Base-by-base conservation (phyloP, 2,113 vertebrate genomes). In the Lepisosteus oculatus region DNA sequence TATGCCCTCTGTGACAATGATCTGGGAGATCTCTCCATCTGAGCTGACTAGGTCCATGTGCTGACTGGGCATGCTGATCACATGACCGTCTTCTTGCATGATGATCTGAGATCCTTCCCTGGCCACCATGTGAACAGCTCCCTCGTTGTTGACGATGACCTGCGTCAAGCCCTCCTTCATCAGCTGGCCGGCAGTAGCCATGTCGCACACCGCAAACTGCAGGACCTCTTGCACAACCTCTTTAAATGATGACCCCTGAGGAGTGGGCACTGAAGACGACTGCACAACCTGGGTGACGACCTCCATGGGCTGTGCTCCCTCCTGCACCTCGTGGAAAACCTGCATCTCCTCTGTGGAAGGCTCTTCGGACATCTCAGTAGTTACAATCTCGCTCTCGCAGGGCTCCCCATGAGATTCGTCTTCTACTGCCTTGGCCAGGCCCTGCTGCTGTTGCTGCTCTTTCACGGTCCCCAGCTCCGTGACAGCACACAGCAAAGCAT, bases 111-210 rank as follows among this genome's bases (percentile, higher is more conserved):
- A 80, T 17, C 91, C 91, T 74, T 92, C 91, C 42, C 86, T 72
- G 11, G 91, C 85, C 70, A 93, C 89, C 92, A 93, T 90, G 75
- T 94, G 93, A 54, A 93, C 88, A 0, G 91, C 84, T 3, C 96
- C 97, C 75, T 97, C 95, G 29, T 96, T 92, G 15, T 96, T 97
- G 78, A 99, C 89, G 13, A 99, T 95, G 75, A 99, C 94, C 85
- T 97, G 97, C 9, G 95, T 95, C 61, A 99, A 87, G 0, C 97
- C 95, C 61, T 98, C 95, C 79, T 95, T 94, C 83, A 96, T 91
- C 75, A 95, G 85, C 80, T 96, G 95, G 67, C 94, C 88, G 0
- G 96, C 95, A 0, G 90, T 80, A 1, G 85, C 81, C 0, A 88
- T 69, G 74, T 93, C 92, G 4, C 92, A 94, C 2, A 93, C 85